phyloP scores from a whole-genome alignment of 2,888 invertebrate genomes.

The Dasysyrphus tricinctus region DNA sequence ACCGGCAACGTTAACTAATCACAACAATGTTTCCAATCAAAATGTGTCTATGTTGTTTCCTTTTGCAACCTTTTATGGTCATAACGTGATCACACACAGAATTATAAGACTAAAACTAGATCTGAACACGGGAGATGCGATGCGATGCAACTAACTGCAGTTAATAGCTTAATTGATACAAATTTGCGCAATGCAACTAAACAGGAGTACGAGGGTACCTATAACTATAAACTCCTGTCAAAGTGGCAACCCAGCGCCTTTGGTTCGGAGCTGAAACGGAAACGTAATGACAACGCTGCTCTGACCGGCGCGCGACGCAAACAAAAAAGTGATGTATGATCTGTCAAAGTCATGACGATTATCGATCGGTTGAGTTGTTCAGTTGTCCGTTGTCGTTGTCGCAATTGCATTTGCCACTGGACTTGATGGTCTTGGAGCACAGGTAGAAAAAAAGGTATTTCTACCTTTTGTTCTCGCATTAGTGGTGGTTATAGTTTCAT shows the following conservation, averaged over 20 bases:
- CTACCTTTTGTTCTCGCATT: constrained; percentile 29
- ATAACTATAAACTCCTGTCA: constrained; percentile 42
- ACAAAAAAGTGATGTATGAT: constrained; percentile 73
- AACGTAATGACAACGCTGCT: background rate
- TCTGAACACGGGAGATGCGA: constrained; percentile 36
- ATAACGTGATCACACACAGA: constrained; percentile 59
- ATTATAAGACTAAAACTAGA: constrained; percentile 48
- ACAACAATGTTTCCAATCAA: constrained; percentile 65
- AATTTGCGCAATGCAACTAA: constrained; percentile 68
- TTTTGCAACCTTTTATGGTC: constrained; percentile 56
- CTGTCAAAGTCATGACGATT: constrained; percentile 74
- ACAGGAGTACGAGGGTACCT: constrained; percentile 31
- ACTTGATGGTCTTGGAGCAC: constrained; percentile 3
- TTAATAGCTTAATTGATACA: constrained; percentile 75
- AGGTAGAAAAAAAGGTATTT: background rate
- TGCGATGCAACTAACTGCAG: constrained; percentile 39
- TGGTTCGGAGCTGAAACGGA: constrained; percentile 25
- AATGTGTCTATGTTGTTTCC: constrained; percentile 54
- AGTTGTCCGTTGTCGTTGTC: constrained; percentile 45
- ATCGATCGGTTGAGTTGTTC: constrained; percentile 70
- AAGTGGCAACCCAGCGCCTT: constrained; percentile 13
- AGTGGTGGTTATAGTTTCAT: constrained; percentile 3
- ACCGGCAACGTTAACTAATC: constrained; percentile 34
- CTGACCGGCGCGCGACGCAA: background rate
- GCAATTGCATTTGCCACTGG: constrained; percentile 38